phyloP scores from a whole-genome alignment of 2,113 vertebrate genomes.

The Saguinus imperator region DNA sequence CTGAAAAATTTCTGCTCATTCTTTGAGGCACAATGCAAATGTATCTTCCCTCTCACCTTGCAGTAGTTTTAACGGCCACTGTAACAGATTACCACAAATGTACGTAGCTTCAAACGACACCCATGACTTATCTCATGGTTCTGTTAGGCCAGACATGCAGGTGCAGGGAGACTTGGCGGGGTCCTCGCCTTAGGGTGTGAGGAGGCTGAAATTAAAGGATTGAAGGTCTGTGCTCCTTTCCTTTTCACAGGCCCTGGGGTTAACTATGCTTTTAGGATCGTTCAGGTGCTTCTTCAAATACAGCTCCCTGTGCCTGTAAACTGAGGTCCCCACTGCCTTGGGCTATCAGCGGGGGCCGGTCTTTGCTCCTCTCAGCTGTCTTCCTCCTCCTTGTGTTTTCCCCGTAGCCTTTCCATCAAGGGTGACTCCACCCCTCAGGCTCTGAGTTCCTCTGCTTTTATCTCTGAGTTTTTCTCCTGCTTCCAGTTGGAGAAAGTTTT shows the following conservation, averaged over 20 bases:
- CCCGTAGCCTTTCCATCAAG: neutral
- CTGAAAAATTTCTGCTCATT: neutral
- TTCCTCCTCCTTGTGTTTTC: neutral
- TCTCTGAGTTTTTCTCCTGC: neutral
- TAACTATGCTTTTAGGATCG: no score
- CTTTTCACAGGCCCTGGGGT: neutral
- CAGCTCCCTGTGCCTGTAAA: no score
- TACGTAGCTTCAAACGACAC: neutral
- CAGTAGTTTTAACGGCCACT: neutral
- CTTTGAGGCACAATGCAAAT: neutral
- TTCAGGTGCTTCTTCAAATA: neutral
- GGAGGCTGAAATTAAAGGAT: neutral
- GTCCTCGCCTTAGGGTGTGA: neutral
- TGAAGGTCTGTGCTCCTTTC: neutral
- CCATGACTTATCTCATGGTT: neutral
- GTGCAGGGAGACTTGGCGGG: no score
- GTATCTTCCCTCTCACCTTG: neutral
- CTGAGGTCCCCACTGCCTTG: neutral
- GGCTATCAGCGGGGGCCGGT: rapidly evolving
- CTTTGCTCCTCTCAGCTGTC: neutral
- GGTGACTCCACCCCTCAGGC: neutral
- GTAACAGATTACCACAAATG: neutral
- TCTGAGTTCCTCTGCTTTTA: neutral
- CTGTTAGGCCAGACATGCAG: neutral
- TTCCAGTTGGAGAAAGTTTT: neutral